Base-by-base conservation (phyloP, 2,888 invertebrate species). In the Dasypolia templi region DNA sequence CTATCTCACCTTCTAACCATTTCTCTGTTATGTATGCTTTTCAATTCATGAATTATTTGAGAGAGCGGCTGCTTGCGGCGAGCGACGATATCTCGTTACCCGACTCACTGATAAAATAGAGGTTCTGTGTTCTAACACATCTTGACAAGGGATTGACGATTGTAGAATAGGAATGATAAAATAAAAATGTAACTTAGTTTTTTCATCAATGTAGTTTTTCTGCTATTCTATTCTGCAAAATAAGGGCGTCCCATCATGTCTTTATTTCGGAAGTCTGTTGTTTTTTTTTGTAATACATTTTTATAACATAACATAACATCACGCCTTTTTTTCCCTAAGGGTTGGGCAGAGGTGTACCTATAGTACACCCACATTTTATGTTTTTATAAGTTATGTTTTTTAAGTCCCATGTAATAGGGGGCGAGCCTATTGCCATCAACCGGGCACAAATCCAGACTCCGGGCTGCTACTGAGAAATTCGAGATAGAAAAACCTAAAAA, bases 11-110 rank as follows among this genome's bases (percentile, higher is more conserved):
- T 79, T 75, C 69, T 70, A 12, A 19, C 55, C 17, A 59, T 56
- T 68, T 17, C 59, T 29, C 69, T 64, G 65, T 62, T 65, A 61
- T 46, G 59, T 59, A 46, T 26, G 55, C 51, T 42, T 72, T 73
- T 64, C 66, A 74, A 76, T 83, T 76, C 81, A 85, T 83, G 76
- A 81, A 85, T 85, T 81, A 81, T 85, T 83, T 76, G 77, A 80
- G 65, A 66, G 83, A 77, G 65, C 64, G 58, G 71, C 59, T 72
- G 74, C 71, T 72, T 71, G 62, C 72, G 63, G 59, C 32, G 55
- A 51, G n/a, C 51, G 58, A 64, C 70, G 72, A 77, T 77, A 80
- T 79, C 73, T 69, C 64, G 70, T 70, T 69, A 77, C 70, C 66
- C 62, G 75, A 83, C 75, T 58, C 72, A 72, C 72, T 68, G 69